Evolutionary conservation across 2,113 vertebrate species (phyloP), one percentile per base, ranked within the genome.

Genomic region (Bubo blakistoni): DNA sequence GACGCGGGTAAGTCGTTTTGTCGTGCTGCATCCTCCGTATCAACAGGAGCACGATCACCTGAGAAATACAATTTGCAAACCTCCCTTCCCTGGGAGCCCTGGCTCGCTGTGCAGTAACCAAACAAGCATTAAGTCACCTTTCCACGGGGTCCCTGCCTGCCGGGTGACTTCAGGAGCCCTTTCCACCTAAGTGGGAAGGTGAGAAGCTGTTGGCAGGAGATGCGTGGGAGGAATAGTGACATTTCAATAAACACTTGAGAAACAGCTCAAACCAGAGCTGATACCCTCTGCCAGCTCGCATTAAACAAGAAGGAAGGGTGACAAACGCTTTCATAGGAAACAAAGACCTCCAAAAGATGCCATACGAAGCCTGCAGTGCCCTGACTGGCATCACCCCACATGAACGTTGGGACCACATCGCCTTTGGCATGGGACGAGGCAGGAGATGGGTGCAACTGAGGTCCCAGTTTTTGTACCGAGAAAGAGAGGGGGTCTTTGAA

Each of bases 1-100:
- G 24, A 8, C 1, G 0, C 0, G 1, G 42, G 0, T 0, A 2
- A 47, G 11, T 6, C 2, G 1, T 42, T 42, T 9, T 2, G 8
- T 3, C 1, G 1, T 1, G 44, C 87, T 21, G 22, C 22, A 14
- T 20, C 86, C 86, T 29, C 17, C 5, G 1, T 2, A 32, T 4
- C 59, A 34, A 32, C 2, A 15, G 29, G 14, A 62, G 49, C 65
- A 8, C 18, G 6, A 9, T 6, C 38, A 38, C 9, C 42, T 2
- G 3, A 46, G 52, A 59, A 47, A 54, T 0, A 29, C 30, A 10
- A 29, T 15, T 10, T 38, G 62, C 58, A 77, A 36, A 9, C 7
- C 27, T 22, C 63, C 44, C 32, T 29, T 10, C 8, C 20, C 42
- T 26, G 6, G n/a, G 6, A 25, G 59, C 29, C 34, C 30, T 21